These are phyloP conservation scores for Gymnodraco acuticeps DNA, from an alignment of 2,797 vertebrate genomes.

Conservation along the genomic window DNA sequence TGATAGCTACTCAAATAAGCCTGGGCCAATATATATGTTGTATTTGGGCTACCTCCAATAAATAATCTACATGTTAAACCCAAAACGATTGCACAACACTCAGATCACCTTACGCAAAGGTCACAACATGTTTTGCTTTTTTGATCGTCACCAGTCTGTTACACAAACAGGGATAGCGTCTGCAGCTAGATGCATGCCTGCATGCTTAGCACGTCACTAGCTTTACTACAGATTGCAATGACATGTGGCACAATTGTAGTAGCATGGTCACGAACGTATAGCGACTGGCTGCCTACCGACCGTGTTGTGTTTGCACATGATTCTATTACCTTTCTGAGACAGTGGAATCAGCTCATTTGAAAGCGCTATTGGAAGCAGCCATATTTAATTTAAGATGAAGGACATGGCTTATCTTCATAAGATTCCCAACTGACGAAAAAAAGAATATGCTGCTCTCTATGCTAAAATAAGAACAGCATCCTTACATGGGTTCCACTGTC, in stretches of 20 bases:
- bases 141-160: conserved; percentile 30
- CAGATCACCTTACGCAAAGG: not conserved
- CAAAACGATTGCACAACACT: conserved; percentile 5
- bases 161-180: conserved; percentile 42
- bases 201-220: conserved; percentile 39
- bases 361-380: conserved; percentile 8
- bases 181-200: conserved; percentile 42
- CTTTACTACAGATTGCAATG: conserved; percentile 52
- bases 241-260: conserved; percentile 57
- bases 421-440: not conserved
- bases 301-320: conserved; percentile 10
- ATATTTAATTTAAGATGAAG: conserved; percentile 3
- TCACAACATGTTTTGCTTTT: conserved; percentile 8
- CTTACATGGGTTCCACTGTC: not conserved
- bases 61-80: not conserved
- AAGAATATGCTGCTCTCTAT: not conserved
- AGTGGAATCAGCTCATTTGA: conserved; percentile 6
- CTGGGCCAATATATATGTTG: not conserved
- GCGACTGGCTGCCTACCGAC: conserved; percentile 3
- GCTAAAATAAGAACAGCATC: conserved; percentile 21
- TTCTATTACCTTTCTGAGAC: conserved; percentile 11
- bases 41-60: not conserved
- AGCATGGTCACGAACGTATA: conserved; percentile 21
- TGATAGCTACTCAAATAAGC: conserved; percentile 2
- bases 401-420: not conserved